Percentiles rank a stretch among this genome's conserved stretches.
phyloP scores from a whole-genome alignment of 2,888 invertebrate genomes.

The Hydrotaea diabolus region DNA sequence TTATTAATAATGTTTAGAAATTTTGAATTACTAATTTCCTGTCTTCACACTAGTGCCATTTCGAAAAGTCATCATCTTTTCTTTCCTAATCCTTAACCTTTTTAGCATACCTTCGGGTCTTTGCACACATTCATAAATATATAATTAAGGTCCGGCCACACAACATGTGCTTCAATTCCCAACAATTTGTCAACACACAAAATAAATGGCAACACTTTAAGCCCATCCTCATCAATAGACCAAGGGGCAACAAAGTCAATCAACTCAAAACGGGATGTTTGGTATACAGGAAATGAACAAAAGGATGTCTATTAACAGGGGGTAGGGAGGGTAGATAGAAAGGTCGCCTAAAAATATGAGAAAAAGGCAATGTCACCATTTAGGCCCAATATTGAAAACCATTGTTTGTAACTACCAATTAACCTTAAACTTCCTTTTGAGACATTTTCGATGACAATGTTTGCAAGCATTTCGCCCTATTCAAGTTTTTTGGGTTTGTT shows the following conservation, averaged over 20 bases:
- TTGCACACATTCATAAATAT: background rate
- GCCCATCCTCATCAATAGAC: background rate
- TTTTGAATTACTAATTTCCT: too few relatives aligned
- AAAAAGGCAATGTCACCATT: background rate
- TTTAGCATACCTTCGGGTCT: too few relatives aligned
- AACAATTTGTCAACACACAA: slow-evolving; percentile 34
- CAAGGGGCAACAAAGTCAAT: slow-evolving; percentile 40
- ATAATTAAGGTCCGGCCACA: background rate
- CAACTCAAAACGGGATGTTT: slow-evolving; percentile 7
- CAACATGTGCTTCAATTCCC: slow-evolving; percentile 49
- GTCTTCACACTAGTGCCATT: too few relatives aligned
- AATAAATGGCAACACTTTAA: too few relatives aligned
- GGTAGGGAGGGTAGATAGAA: background rate
- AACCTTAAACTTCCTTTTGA: slow-evolving; percentile 22
- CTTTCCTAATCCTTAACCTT: too few relatives aligned
- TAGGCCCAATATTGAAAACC: background rate
- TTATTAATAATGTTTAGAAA: too few relatives aligned
- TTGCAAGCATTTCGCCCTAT: background rate
- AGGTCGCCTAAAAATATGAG: background rate
- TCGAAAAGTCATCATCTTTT: too few relatives aligned
- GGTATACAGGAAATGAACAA: background rate
- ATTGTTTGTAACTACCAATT: slow-evolving; percentile 21
- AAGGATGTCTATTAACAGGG: background rate
- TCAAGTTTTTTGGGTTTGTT: slow-evolving; percentile 14
- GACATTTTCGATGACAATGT: background rate